Conservation (phyloP, 1,140 invertebrate genomes). For the Drosophila pruinosa region DNA sequence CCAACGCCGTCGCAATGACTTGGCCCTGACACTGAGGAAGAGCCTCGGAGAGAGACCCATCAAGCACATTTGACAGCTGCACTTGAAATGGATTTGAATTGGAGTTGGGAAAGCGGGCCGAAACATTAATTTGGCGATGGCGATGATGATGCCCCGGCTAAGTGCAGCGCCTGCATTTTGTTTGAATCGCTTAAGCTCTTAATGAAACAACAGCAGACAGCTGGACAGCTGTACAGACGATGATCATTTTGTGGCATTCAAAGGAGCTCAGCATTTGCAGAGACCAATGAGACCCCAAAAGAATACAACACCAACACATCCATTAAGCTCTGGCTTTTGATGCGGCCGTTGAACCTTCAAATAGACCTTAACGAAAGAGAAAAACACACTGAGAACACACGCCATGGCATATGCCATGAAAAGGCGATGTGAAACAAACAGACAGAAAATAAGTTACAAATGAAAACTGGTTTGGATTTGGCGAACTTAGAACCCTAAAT, state of each 20-base stretch:
- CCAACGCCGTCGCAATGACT: constrained; percentile 7
- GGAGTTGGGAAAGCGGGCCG: constrained; percentile 10
- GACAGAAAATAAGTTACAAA: constrained; percentile 76
- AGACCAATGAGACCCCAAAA: not conserved
- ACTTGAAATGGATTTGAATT: constrained; percentile 55
- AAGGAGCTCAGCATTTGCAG: constrained; percentile 50
- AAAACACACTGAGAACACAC: constrained; percentile 48
- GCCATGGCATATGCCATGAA: constrained; percentile 7
- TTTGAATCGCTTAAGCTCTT: constrained; percentile 60
- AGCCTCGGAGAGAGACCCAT: not conserved
- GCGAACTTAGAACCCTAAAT: constrained; percentile 74
- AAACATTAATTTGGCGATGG: constrained; percentile 41
- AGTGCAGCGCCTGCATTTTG: constrained; percentile 51
- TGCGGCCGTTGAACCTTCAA: constrained; percentile 75
- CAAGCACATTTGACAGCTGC: constrained; percentile 57
- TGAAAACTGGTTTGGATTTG: constrained; percentile 77
- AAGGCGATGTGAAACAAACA: constrained; percentile 66
- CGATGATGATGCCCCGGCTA: not conserved
- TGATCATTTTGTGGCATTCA: constrained; percentile 33
- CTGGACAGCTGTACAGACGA: not conserved
- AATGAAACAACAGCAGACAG: constrained; percentile 53
- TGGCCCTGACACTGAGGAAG: constrained; percentile 58
- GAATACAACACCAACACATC: constrained; percentile 29
- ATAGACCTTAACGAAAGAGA: constrained; percentile 66
- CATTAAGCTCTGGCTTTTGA: constrained; percentile 54